Evolutionary conservation across 2,797 vertebrate genomes (phyloP), one percentile per base, ranked within the genome.

Genomic region (Tragopan temminckii): DNA sequence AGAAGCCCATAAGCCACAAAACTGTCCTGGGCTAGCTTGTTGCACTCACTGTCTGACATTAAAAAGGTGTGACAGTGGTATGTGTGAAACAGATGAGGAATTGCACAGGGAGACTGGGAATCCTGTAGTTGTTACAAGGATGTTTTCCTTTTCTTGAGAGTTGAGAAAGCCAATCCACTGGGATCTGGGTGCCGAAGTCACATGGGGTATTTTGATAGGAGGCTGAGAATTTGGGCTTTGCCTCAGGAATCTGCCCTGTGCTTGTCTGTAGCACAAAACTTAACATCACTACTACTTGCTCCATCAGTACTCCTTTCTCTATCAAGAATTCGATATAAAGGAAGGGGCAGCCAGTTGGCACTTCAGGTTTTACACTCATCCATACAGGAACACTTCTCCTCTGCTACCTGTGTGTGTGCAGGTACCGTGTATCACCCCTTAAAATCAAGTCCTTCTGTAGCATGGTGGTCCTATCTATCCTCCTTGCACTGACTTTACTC

Each of bases 361-460:
- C 15, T 86, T 67, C 1, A 3, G 38, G 12, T 38, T 79, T 77
- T 50, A 53, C 9, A 18, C 29, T 89, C 23, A 52, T 63, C 33
- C 5, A 24, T 55, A 46, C 27, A 76, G 33, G 24, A 76, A 21
- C 38, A 19, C 53, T 57, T 86, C 17, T 43, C 0, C 13, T 67
- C 20, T 13, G 7, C 21, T 64, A 4, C 23, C 11, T 50, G 9
- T 6, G 0, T 67, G 38, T 52, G 7, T 29, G 20, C 19, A 13
- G 21, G 14, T 13, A 24, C 8, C 3, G 3, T 19, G 6, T 25
- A 36, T 76, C 75, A 40, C 42, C 5, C 11, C 0, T 0, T 72
- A 23, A 46, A 14, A 53, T 3, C 42, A 33, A 5, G 7, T 20
- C 67, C 79, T 89, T 53, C 35, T 78, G 25, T 58, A 68, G 46